Percentiles rank a stretch among this genome's conserved stretches.
Evolutionary conservation across 2,888 invertebrate genomes (phyloP).

Genomic region (Anodontia alba): DNA sequence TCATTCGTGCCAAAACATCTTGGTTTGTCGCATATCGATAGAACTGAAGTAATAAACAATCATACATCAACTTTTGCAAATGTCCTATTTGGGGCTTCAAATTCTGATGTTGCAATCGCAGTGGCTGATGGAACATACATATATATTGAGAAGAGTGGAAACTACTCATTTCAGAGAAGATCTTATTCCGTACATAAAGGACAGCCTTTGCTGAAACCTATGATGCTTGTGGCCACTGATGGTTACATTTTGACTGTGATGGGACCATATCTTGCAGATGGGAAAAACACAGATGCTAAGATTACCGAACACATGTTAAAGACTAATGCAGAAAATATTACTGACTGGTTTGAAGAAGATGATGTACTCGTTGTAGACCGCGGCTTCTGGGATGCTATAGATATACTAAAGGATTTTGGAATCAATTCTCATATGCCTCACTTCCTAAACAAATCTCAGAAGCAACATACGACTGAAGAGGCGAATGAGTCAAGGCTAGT

Average conservation of each 20-base stretch:
- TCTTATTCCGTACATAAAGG: conserved; percentile 49
- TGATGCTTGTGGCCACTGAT: conserved; percentile 50
- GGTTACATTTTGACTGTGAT: conserved; percentile 46
- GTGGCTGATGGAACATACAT: conserved; percentile 57
- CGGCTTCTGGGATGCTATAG: conserved; percentile 51
- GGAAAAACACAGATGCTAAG: conserved; percentile 45
- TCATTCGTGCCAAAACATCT: conserved; percentile 40
- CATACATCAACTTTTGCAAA: conserved; percentile 52
- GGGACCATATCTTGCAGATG: conserved; percentile 53
- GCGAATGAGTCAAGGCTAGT: conserved; percentile 49
- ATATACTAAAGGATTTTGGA: conserved; percentile 41
- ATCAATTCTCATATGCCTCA: conserved; percentile 44
- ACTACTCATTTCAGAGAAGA: conserved; percentile 49
- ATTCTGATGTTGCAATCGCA: conserved; percentile 32
- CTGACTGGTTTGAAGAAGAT: conserved; percentile 35
- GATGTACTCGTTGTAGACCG: conserved; percentile 55
- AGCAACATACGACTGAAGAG: conserved; percentile 45
- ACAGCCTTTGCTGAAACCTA: conserved; percentile 50
- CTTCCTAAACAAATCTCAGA: conserved; percentile 41
- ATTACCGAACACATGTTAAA: conserved; percentile 56
- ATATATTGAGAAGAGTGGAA: conserved; percentile 46
- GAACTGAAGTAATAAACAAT: conserved; percentile 37
- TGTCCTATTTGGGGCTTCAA: conserved; percentile 27
- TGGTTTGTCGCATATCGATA: conserved; percentile 33
- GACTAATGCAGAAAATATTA: conserved; percentile 35